Evolutionary conservation across 2,113 vertebrate species (phyloP).

Genomic region (Silurus asotus): DNA sequence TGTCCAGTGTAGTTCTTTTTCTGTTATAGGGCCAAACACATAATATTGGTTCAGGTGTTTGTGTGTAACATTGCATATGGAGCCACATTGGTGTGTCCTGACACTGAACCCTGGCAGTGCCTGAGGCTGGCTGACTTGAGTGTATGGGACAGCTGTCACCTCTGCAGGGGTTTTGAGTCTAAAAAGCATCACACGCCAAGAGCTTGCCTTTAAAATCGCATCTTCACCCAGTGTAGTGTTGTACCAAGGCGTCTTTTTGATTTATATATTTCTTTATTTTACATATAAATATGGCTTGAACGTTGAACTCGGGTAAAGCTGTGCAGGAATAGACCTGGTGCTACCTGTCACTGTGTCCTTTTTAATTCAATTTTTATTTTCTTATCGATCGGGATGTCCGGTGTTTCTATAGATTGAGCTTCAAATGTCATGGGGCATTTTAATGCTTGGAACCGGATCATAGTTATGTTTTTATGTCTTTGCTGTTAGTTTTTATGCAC

Average conservation of each 20-base stretch:
- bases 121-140: conserved; percentile 10
- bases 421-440: conserved; percentile 37
- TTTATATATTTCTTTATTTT: background rate
- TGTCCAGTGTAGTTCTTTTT: background rate
- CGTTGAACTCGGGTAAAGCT: conserved; percentile 13
- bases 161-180: conserved; percentile 25
- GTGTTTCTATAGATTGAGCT: conserved; percentile 27
- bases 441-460: conserved; percentile 2
- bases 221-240: background rate
- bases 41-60: background rate
- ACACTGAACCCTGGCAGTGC: background rate
- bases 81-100: conserved; percentile 7
- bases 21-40: background rate
- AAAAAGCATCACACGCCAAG: conserved; percentile 37
- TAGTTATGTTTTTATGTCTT: conserved; percentile 5
- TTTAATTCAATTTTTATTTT: background rate
- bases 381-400: conserved; percentile 35
- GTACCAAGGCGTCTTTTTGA: conserved; percentile 3
- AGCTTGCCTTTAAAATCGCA: conserved; percentile 1
- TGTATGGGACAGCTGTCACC: conserved; percentile 58
- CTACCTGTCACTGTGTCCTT: conserved; percentile 1
- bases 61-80: background rate
- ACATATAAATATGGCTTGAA: conserved; percentile 25
- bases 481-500: conserved; percentile 6
- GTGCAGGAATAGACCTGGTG: conserved; percentile 15